Conservation (phyloP, 2,888 invertebrate genomes). For the Orchesella flavescens region DNA sequence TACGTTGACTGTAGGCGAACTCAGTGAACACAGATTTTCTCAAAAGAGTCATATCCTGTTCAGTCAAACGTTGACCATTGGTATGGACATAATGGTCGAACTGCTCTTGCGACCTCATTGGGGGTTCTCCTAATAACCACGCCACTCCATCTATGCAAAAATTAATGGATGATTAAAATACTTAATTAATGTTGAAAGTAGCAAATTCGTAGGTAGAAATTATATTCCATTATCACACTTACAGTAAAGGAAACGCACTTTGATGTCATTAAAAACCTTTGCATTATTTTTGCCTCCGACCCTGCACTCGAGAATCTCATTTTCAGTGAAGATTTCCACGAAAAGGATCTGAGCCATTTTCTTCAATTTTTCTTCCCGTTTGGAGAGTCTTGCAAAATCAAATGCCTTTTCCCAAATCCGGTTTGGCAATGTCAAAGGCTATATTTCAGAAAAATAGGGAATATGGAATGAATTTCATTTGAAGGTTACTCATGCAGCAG, state of each 20-base stretch:
- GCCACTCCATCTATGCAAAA: conserved; percentile 6
- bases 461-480: too few relatives aligned
- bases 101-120: not conserved
- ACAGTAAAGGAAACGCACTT: conserved; percentile 26
- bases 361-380: not conserved
- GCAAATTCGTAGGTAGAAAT: too few relatives aligned
- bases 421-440: too few relatives aligned
- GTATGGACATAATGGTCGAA: not conserved
- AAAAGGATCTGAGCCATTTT: conserved; percentile 24
- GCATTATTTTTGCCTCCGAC: not conserved
- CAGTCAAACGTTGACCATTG: not conserved
- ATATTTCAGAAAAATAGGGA: too few relatives aligned
- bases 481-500: too few relatives aligned
- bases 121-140: not conserved
- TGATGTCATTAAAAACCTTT: not conserved
- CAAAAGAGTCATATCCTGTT: too few relatives aligned
- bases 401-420: not conserved
- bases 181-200: not conserved
- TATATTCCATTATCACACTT: conserved; percentile 5
- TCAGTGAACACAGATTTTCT: conserved; percentile 15
- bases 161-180: not conserved
- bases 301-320: conserved; percentile 19
- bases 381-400: too few relatives aligned
- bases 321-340: not conserved
- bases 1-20: conserved; percentile 13